phyloP scores from a whole-genome alignment of 2,113 vertebrate genomes.

The Geococcyx californianus region DNA sequence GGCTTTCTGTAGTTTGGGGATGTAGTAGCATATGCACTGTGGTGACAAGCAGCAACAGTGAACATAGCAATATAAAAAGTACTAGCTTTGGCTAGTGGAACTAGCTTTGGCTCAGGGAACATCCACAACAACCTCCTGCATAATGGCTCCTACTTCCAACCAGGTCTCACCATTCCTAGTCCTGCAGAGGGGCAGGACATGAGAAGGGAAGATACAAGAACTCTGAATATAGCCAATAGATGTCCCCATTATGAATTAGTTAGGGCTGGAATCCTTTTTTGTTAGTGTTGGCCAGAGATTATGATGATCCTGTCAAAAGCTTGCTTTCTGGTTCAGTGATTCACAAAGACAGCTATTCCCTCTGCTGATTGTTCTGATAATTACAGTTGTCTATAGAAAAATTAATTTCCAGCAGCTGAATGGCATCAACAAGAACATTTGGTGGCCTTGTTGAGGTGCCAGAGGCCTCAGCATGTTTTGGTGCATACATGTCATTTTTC shows the following conservation, averaged over 20 bases:
- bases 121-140: not conserved
- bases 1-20: not conserved
- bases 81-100: too few relatives aligned
- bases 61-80: not conserved
- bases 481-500: not conserved
- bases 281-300: not conserved
- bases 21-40: not conserved
- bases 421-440: not conserved
- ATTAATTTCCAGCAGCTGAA: not conserved
- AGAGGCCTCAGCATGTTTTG: not conserved
- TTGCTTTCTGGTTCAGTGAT: slow-evolving; percentile 19
- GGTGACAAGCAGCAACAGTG: not conserved
- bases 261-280: not conserved
- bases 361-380: not conserved
- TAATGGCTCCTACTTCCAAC: not conserved
- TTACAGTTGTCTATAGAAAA: not conserved
- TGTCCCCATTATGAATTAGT: not conserved
- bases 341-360: slow-evolving; percentile 25
- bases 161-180: not conserved
- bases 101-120: not conserved
- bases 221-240: not conserved
- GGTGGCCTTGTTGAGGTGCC: not conserved
- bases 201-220: not conserved
- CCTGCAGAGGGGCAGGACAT: not conserved
- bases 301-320: not conserved